Percentiles rank a stretch among this genome's conserved stretches.
phyloP scores from a whole-genome alignment of 1,140 invertebrate genomes.

The Neodiprion pinetum region DNA sequence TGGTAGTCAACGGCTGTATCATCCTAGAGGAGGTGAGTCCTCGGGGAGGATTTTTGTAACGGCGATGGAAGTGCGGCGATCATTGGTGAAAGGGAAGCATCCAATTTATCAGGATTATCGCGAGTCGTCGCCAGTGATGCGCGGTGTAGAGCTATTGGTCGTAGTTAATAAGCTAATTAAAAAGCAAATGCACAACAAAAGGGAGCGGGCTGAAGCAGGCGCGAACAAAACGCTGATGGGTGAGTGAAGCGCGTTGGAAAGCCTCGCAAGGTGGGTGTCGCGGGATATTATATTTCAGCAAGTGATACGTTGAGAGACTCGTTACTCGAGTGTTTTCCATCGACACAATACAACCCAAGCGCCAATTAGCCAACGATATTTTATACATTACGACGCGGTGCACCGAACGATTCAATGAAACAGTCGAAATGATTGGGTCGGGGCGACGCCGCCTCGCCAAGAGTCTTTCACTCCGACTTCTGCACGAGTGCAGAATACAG shows the following conservation, averaged over 20 bases:
- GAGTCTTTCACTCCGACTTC: not conserved
- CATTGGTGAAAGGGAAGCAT: constrained; percentile 21
- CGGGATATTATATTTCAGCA: not conserved
- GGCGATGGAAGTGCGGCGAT: not conserved
- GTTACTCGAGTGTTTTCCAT: constrained; percentile 20
- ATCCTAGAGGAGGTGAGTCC: too few species aligned
- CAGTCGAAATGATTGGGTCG: constrained; percentile 28
- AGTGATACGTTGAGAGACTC: constrained; percentile 38
- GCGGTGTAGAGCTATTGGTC: constrained; percentile 32
- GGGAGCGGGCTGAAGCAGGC: constrained; percentile 23
- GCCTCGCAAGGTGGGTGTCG: not conserved
- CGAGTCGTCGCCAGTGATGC: constrained; percentile 11
- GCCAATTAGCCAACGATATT: constrained; percentile 60
- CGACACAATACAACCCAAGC: constrained; percentile 37
- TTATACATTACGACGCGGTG: constrained; percentile 49
- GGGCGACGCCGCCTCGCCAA: not conserved
- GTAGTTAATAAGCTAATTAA: constrained; percentile 46
- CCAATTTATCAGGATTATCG: constrained; percentile 39
- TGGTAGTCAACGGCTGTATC: too few species aligned
- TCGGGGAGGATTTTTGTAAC: too few species aligned
- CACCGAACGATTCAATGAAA: constrained; percentile 36
- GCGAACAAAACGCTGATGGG: constrained; percentile 49
- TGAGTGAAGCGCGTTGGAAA: constrained; percentile 34
- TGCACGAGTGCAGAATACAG: not conserved
- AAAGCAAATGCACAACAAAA: constrained; percentile 14